Evolutionary conservation across 2,888 invertebrate species (phyloP), one percentile per base, ranked within the genome.

Genomic region (Dryadula phaetusa): DNA sequence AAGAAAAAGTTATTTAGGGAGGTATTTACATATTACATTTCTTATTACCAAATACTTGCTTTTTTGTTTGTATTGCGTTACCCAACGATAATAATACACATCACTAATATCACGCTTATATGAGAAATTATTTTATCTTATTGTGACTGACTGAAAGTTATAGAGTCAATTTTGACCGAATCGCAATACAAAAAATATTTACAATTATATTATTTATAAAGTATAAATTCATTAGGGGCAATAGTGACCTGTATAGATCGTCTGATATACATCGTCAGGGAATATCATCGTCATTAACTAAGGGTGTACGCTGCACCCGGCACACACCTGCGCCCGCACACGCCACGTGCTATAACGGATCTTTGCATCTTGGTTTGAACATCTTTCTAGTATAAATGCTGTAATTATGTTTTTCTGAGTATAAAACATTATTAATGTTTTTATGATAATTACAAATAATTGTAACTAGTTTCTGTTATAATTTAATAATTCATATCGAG

Each of bases 271-370:
- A 44, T 28, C 44, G 44, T 44, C 18, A 28, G 52, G 52, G 44
- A n/a, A n/a, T n/a, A n/a, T n/a, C n/a, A n/a, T n/a, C n/a, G n/a
- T n/a, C 44, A 49, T 28, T 42, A 44, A 60, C 49, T 47, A 25
- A 56, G 60, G 69, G 60, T 68, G 64, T 61, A 56, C 64, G 68
- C 8, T 63, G 67, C 75, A 75, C 77, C 74, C 77, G 77, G 77
- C 75, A 66, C 75, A 67, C 83, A 82, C 81, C 82, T 82, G 78
- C 76, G 78, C 64, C 49, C 58, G 74, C 82, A 80, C 77, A 79
- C 79, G 80, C 74, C 69, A 67, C 67, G 61, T 68, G 67, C 66
- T 67, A 69, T 71, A 74, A 67, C 66, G 62, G 66, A 56, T 40
- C 62, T 28, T 52, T 28, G 42, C 58, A 67, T 63, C 56, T 62